phyloP scores from a whole-genome alignment of 1,140 invertebrate genomes.

The Drosophila pachea region DNA sequence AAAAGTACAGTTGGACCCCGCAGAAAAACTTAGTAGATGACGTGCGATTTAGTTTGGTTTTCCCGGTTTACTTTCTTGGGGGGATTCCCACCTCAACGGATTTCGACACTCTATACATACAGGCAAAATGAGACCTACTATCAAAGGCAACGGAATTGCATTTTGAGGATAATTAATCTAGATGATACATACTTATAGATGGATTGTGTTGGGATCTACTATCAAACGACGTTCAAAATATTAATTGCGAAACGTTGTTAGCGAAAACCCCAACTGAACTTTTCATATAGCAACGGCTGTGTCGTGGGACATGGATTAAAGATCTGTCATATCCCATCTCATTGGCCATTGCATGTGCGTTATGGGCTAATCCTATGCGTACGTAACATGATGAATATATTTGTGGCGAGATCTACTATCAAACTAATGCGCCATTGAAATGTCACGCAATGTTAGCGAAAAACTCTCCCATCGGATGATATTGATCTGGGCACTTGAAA shows the following conservation, averaged over 20 bases:
- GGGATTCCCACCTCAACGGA: conserved; percentile 37
- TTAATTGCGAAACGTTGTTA: conserved; percentile 52
- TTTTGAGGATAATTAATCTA: conserved; percentile 36
- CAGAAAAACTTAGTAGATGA: conserved; percentile 39
- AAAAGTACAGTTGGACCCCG: conserved; percentile 70
- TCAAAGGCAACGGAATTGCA: conserved; percentile 50
- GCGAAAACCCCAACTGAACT: conserved; percentile 55
- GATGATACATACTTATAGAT: neutral
- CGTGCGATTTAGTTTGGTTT: conserved; percentile 15
- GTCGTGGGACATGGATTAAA: conserved; percentile 3
- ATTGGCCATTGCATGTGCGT: conserved; percentile 10
- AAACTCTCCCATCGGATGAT: conserved; percentile 48
- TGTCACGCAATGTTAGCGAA: conserved; percentile 66
- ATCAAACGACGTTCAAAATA: conserved; percentile 59
- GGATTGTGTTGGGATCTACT: conserved; percentile 47
- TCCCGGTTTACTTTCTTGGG: conserved; percentile 40
- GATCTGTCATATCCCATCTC: conserved; percentile 2
- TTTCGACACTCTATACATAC: no score
- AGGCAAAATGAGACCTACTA: conserved; percentile 74
- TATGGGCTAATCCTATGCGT: neutral
- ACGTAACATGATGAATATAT: neutral
- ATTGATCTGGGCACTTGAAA: conserved; percentile 48
- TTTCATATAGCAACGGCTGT: conserved; percentile 25
- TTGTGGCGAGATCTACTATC: conserved; percentile 73
- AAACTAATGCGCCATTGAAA: conserved; percentile 55